Evolutionary conservation across 1,140 invertebrate species (phyloP), one percentile per base, ranked within the genome.

Genomic region (Panagrolaimus sp.): DNA sequence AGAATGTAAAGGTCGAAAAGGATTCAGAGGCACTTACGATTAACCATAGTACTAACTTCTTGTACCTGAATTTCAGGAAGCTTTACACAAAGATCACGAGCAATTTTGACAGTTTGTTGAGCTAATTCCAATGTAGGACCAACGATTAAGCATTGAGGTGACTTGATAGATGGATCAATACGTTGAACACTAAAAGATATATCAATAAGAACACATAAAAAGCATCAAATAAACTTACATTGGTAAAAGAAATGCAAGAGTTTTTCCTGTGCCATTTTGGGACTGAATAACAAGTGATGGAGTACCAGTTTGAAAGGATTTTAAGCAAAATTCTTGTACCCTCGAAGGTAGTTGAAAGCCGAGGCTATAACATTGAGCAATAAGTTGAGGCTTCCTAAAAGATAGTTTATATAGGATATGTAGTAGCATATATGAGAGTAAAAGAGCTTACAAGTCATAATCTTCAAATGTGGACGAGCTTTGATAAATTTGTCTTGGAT

Each of bases 241-340:
- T 2, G 94, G 93, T 46, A 98, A 86, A 9, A 95, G 90, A 87
- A 99, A 98, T 9, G 95, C 93, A 66, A 96, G 95, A 13, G 96
- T 98, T 88, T 99, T 98, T 57, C 96, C 96, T 70, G 96, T 99
- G 61, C 96, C 96, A 70, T 92, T 96, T 81, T 98, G 96, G 66
- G 93, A 96, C 84, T 99, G 96, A 5, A 96, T 96, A 78, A 99
- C 97, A 89, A 99, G 91, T 85, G 98, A 98, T 83, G 91, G 89
- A 38, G 2, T 4, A 4, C 31, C 7, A 75, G 65, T 57, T 4
- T 38, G 2, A 38, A 38, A 38, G 45, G 92, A 92, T 8, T 89
- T 90, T 75, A 66, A 67, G 77, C 93, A 93, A 51, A 92, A 92
- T 88, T 97, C 94, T 86, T 96, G 91, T 80, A 98, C 98, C 87